Evolutionary conservation across 53 echinoderm and acorn worm genomes (phyloP).

Genomic region (Henricia sp.): DNA sequence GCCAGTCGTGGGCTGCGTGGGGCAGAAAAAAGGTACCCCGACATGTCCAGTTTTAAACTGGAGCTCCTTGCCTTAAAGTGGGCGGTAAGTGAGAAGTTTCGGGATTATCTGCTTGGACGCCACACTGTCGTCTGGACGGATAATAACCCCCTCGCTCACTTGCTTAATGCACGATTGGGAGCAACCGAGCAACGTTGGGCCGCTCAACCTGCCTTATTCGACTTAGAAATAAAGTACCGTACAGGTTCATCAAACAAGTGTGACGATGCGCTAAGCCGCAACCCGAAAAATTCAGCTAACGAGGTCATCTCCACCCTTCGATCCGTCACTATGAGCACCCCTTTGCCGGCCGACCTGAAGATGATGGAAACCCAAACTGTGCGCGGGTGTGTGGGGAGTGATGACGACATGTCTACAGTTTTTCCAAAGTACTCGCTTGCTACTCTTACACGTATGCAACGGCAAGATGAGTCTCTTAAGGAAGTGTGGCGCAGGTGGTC

Average conservation of each 20-base stretch:
- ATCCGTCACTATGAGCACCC: not conserved
- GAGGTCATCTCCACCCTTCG: not conserved
- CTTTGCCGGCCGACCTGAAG: too few relatives aligned
- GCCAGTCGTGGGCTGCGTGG: conserved; percentile 58
- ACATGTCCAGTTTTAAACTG: conserved; percentile 66
- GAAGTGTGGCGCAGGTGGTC: conserved; percentile 35
- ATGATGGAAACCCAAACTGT: too few relatives aligned
- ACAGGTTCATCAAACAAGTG: conserved; percentile 48
- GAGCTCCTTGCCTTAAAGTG: conserved; percentile 66
- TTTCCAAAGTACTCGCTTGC: conserved; percentile 59
- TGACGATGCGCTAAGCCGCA: conserved; percentile 57
- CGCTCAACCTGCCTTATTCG: conserved; percentile 26
- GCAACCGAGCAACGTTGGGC: conserved; percentile 62
- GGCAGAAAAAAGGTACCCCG: conserved; percentile 43
- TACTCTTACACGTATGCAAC: conserved; percentile 44
- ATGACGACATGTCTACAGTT: conserved; percentile 1
- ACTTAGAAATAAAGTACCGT: conserved; percentile 43
- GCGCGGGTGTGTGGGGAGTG: too few relatives aligned
- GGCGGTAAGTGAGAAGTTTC: conserved; percentile 65
- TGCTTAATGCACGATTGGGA: conserved; percentile 39
- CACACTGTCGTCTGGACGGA: conserved; percentile 39
- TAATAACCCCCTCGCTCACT: conserved; percentile 59
- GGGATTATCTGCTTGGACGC: conserved; percentile 40
- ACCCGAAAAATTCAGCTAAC: not conserved
- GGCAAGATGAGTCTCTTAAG: conserved; percentile 31